Conservation (phyloP, 2,888 invertebrate species). For the Phalangium opilio region DNA sequence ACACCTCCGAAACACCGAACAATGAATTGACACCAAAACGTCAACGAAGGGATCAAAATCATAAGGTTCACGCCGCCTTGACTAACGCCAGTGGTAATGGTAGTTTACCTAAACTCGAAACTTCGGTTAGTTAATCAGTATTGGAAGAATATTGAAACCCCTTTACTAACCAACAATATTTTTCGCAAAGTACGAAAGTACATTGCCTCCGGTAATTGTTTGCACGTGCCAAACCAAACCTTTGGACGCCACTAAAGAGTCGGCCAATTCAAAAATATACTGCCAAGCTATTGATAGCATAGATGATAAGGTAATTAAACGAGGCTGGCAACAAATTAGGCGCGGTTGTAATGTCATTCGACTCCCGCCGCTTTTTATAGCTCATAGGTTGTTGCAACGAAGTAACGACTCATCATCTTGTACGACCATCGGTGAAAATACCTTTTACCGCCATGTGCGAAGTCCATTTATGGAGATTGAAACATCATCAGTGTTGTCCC, state of each 20-base stretch:
- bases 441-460: constrained; percentile 66
- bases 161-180: too few species aligned
- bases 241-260: constrained; percentile 9
- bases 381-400: constrained; percentile 20
- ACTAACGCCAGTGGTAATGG: too few species aligned
- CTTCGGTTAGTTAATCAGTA: too few species aligned
- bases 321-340: too few species aligned
- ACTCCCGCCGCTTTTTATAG: too few species aligned
- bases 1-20: not conserved
- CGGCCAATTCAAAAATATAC: constrained; percentile 9
- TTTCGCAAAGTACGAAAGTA: constrained; percentile 9
- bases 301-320: constrained; percentile 18
- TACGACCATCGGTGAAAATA: constrained; percentile 36
- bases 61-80: too few species aligned
- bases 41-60: too few species aligned
- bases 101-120: too few species aligned
- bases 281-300: constrained; percentile 20
- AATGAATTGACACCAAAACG: too few species aligned
- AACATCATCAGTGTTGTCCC: constrained; percentile 73
- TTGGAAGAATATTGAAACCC: too few species aligned
- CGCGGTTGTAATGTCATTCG: too few species aligned
- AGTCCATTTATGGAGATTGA: constrained; percentile 56
- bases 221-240: constrained; percentile 12
- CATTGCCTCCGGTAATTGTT: constrained; percentile 5
- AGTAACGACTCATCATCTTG: constrained; percentile 12